phyloP scores from a whole-genome alignment of 2,113 vertebrate genomes.

The Pituophis catenifer region DNA sequence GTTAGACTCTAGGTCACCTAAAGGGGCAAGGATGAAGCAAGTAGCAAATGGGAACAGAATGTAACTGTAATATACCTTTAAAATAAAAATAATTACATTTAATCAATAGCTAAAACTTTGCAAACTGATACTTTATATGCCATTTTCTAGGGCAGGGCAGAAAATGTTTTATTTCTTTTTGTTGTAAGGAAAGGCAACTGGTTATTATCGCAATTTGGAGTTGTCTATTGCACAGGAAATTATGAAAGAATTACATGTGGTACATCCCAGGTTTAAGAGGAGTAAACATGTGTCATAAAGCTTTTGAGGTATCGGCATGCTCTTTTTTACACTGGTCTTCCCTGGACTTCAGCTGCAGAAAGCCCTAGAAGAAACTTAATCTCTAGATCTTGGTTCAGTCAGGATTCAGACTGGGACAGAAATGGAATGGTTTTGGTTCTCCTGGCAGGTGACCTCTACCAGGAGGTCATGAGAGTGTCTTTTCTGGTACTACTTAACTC shows the following conservation, averaged over 20 bases:
- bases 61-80: not conserved
- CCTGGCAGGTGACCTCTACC: not conserved
- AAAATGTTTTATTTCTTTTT: not conserved
- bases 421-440: not conserved
- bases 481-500: not conserved
- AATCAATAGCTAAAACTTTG: not conserved
- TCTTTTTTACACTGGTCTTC: not conserved
- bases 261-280: not conserved
- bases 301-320: not conserved
- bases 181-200: not conserved
- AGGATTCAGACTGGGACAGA: not conserved
- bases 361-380: not conserved
- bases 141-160: not conserved
- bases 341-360: not conserved
- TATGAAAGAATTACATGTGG: not conserved
- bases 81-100: not conserved
- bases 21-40: not conserved
- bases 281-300: not conserved
- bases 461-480: not conserved
- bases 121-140: not conserved
- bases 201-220: not conserved
- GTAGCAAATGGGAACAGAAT: not conserved
- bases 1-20: not conserved
- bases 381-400: not conserved
- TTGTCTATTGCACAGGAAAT: not conserved